phyloP scores from a whole-genome alignment of 2,113 vertebrate species.

The Corythornis madagascariensis region DNA sequence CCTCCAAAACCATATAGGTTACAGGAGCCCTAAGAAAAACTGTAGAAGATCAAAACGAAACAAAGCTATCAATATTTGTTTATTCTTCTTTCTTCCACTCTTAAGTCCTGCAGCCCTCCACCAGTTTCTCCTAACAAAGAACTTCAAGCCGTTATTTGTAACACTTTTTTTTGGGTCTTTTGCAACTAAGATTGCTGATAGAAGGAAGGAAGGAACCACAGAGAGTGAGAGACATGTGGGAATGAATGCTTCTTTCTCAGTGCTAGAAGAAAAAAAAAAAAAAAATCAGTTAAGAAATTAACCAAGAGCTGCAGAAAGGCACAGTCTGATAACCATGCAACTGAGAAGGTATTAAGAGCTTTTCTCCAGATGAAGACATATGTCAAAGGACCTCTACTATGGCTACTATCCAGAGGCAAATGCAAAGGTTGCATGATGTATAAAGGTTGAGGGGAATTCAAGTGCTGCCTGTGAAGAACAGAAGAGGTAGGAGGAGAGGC shows the following conservation, averaged over 20 bases:
- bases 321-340: neutral
- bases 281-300: neutral
- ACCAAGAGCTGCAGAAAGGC: neutral
- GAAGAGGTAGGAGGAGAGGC: conserved; percentile 17
- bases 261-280: neutral
- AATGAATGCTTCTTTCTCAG: neutral
- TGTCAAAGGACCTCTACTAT: neutral
- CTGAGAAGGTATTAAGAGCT: neutral
- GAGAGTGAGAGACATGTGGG: neutral
- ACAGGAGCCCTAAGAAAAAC: neutral
- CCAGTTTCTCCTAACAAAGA: neutral
- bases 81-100: neutral
- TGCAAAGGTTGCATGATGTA: neutral
- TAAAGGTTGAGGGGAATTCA: neutral
- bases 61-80: neutral
- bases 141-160: neutral
- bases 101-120: neutral
- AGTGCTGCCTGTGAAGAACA: neutral
- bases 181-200: neutral
- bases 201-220: neutral
- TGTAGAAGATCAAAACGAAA: neutral
- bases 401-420: neutral
- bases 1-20: neutral
- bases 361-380: neutral
- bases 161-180: neutral